phyloP scores from a whole-genome alignment of 2,113 vertebrate genomes.

The Rostratula benghalensis region DNA sequence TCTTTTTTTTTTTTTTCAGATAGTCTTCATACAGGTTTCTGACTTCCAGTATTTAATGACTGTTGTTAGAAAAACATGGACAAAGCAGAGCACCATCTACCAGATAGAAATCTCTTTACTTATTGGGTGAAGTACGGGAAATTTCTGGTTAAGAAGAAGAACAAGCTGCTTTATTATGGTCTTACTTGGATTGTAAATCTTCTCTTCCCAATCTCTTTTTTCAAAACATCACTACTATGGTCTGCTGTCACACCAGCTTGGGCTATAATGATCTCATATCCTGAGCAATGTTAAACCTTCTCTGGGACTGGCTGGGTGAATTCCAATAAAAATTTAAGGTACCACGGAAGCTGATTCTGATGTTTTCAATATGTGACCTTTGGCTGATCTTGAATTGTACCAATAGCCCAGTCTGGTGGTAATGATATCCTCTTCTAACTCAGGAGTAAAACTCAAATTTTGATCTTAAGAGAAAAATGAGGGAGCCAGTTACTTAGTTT shows the following conservation, averaged over 20 bases:
- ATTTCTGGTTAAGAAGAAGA: not conserved
- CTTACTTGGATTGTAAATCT: not conserved
- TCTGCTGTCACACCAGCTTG: not conserved
- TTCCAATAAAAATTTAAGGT: conserved; percentile 1
- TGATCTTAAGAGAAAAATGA: not conserved
- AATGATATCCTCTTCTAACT: not conserved
- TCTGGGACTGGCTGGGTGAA: not conserved
- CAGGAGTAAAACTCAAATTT: not conserved
- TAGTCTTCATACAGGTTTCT: not conserved
- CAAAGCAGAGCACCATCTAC: not conserved
- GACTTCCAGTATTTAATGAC: not conserved
- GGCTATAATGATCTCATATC: not conserved
- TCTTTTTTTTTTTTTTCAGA: not conserved
- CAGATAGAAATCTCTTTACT: not conserved
- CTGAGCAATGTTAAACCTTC: not conserved
- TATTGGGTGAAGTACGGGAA: conserved; percentile 1
- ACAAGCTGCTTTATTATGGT: not conserved
- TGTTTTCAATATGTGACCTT: not conserved
- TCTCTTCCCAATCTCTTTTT: not conserved
- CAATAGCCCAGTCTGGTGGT: not conserved
- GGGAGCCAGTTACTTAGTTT: not conserved
- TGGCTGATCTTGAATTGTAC: not conserved
- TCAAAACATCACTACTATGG: not conserved
- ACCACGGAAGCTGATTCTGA: not conserved
- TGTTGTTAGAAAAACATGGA: not conserved